phyloP scores from a whole-genome alignment of 2,797 vertebrate genomes.

The Gymnothorax javanicus region DNA sequence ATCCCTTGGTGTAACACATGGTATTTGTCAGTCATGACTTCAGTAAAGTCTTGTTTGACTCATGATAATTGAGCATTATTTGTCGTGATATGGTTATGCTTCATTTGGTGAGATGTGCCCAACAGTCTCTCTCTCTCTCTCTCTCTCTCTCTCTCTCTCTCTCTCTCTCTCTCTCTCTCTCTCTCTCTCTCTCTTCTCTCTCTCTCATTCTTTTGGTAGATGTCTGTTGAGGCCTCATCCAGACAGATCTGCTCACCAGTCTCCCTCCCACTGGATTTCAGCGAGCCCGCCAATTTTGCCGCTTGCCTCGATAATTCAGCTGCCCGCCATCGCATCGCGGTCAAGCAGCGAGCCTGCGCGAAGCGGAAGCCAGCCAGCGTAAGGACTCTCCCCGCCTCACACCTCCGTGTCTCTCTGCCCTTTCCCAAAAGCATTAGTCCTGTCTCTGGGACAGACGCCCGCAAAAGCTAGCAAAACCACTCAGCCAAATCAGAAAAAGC shows the following conservation, averaged over 20 bases:
- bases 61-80: background rate
- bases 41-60: background rate
- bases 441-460: background rate
- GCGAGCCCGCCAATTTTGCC: slow-evolving; percentile 70
- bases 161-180: too few relatives aligned
- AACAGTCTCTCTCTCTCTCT: slow-evolving; percentile 3
- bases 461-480: background rate
- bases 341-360: slow-evolving; percentile 76
- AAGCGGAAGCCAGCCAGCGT: slow-evolving; percentile 62
- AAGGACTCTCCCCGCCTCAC: slow-evolving; percentile 41
- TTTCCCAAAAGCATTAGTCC: background rate
- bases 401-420: background rate
- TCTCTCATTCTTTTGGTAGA: slow-evolving; percentile 47
- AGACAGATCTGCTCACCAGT: slow-evolving; percentile 69
- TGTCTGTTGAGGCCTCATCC: slow-evolving; percentile 65
- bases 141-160: background rate
- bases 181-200: too few relatives aligned
- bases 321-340: slow-evolving; percentile 82
- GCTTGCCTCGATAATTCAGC: slow-evolving; percentile 84
- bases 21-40: too few relatives aligned
- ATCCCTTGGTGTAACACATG: background rate
- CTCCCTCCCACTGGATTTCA: slow-evolving; percentile 73
- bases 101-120: background rate
- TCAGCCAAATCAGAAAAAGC: background rate
- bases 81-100: background rate